These are phyloP conservation scores for Potamilus streckersoni DNA, from an alignment of 1,140 invertebrate species.

Conservation along the genomic window DNA sequence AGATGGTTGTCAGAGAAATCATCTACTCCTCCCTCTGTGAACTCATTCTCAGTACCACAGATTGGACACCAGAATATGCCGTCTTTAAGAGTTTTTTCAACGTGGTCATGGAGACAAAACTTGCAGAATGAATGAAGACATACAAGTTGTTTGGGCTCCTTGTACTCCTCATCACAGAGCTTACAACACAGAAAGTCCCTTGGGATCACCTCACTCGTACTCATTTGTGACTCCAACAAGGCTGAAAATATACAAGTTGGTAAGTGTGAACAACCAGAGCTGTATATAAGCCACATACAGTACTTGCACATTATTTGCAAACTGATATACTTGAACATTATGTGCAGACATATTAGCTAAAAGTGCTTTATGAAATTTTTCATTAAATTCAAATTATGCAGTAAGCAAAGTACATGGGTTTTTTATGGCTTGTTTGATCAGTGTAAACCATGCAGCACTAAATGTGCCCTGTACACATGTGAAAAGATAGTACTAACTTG, in stretches of 20 bases:
- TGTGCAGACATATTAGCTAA: too few relatives aligned
- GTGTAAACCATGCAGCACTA: too few relatives aligned
- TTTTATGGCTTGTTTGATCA: too few relatives aligned
- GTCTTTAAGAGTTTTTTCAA: conserved; percentile 25
- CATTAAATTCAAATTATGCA: too few relatives aligned
- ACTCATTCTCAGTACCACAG: conserved; percentile 45
- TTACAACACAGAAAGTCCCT: conserved; percentile 57
- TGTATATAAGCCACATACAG: too few relatives aligned
- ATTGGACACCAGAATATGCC: conserved; percentile 50
- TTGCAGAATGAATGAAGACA: conserved; percentile 95
- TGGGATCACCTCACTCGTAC: conserved; percentile 52
- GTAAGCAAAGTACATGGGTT: too few relatives aligned
- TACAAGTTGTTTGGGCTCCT: conserved; percentile 81
- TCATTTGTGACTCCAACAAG: conserved; percentile 48
- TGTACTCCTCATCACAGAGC: conserved; percentile 61
- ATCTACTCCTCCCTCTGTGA: conserved; percentile 15
- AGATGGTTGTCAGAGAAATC: conserved; percentile 49
- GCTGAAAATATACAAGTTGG: conserved; percentile 24
- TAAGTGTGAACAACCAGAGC: too few relatives aligned
- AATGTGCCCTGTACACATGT: too few relatives aligned
- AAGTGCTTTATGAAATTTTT: too few relatives aligned
- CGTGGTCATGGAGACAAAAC: conserved; percentile 74
- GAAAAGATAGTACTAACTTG: too few relatives aligned
- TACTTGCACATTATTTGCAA: too few relatives aligned
- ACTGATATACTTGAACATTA: too few relatives aligned